Evolutionary conservation across 2,888 invertebrate species (phyloP), one percentile per base, ranked within the genome.

Genomic region (Athalia rosae): DNA sequence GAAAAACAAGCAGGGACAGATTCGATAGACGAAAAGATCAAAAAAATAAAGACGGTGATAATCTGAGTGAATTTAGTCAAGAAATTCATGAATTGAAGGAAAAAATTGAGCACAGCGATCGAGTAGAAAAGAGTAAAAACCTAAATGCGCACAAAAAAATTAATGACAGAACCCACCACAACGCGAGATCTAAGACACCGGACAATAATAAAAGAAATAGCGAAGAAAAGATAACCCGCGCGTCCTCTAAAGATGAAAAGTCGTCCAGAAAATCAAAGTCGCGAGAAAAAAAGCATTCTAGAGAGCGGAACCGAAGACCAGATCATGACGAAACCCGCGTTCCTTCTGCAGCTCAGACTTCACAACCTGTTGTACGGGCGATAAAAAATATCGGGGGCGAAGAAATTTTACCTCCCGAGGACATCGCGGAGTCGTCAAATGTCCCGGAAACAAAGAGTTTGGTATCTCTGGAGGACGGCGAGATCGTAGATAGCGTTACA

Each of bases 391-490:
- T 41, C 45, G 45, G 4, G 56, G 58, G 11, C 58, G 71, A 28
- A 45, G 53, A 67, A 53, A 28, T 50, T 50, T 4, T 53, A 8
- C 67, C 53, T 41, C 1, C 11, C 3, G 7, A 50, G 41, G 50
- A 11, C n/a, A 43, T 45, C 3, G 5, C 43, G 45, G n/a, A 15
- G 13, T 45, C 5, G 5, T 4, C 43, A 58, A 28, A 71, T n/a
- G 47, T 71, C 45, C 58, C 77, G 41, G 73, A 77, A 11, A 73
- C 71, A 47, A 9, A 63, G 13, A 76, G 78, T 48, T 53, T 78
- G 45, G 11, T 63, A 4, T 78, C 78, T 41, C 71, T 82, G 43
- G 82, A 82, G 76, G 82, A 83, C 67, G 82, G 82, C 41, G 83
- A 83, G 76, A 81, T 83, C 59, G 3, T 58, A n/a, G 81, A 80